A percentile compares a stretch with the other conserved stretches of the same genome.
Evolutionary conservation across 2,888 invertebrate species (phyloP).

Genomic region (Lepas anatifera): DNA sequence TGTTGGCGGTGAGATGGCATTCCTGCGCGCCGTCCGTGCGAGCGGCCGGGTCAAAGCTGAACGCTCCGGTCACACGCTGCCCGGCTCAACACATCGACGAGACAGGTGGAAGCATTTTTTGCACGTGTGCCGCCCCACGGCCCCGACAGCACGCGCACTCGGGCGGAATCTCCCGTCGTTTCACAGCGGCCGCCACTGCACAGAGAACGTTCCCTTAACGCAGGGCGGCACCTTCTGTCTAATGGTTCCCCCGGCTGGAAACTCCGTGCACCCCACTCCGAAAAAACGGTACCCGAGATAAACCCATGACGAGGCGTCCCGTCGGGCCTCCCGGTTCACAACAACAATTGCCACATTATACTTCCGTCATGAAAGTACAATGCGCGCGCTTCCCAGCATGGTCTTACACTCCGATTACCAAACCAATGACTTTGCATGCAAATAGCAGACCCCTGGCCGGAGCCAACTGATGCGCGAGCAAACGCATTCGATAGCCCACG

Average conservation of each 20-base stretch:
- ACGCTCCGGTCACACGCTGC: no score
- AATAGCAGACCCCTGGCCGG: neutral
- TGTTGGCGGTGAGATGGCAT: neutral
- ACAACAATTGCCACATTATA: slow-evolving; percentile 9
- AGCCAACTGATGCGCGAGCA: neutral
- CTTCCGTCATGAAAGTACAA: neutral
- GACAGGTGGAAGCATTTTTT: slow-evolving; percentile 4
- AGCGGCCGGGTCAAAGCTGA: no score
- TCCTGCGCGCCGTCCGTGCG: neutral
- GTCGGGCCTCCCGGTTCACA: neutral
- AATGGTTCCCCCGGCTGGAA: no score
- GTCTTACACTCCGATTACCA: slow-evolving; percentile 1
- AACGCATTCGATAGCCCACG: neutral
- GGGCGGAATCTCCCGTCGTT: no score
- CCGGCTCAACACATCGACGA: no score
- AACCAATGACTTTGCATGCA: neutral
- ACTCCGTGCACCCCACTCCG: no score
- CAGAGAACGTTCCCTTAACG: neutral
- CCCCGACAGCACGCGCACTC: no score
- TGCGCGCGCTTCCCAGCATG: neutral
- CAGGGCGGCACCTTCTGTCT: no score
- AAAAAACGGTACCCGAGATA: neutral
- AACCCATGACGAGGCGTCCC: neutral
- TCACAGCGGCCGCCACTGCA: neutral
- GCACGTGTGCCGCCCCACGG: no score